These are phyloP conservation scores for Picathartes gymnocephalus DNA, from an alignment of 2,113 vertebrate species.

Conservation along the genomic window DNA sequence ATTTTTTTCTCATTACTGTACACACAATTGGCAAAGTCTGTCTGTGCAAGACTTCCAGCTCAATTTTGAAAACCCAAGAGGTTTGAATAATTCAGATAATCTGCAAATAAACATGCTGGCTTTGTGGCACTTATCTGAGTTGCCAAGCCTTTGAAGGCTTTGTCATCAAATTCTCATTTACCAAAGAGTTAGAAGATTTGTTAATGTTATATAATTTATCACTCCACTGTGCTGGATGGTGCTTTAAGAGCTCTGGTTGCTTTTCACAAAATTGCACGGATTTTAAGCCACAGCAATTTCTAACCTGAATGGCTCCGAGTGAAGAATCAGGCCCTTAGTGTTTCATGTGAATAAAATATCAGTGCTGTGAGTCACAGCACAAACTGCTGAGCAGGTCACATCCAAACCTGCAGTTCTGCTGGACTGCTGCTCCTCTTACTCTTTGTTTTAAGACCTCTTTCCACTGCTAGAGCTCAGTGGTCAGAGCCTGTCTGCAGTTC, in stretches of 20 bases:
- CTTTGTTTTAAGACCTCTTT: not conserved
- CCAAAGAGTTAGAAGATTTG: constrained; percentile 24
- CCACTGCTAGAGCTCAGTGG: not conserved
- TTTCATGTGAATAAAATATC: not conserved
- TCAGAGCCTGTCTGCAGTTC: not conserved
- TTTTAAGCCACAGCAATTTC: constrained; percentile 10
- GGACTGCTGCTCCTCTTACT: not conserved
- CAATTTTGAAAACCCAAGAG: constrained; percentile 22
- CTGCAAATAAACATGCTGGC: constrained; percentile 18
- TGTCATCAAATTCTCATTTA: constrained; percentile 44
- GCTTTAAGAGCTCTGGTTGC: not conserved
- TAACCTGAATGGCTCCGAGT: not conserved
- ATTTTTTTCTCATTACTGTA: constrained; percentile 32
- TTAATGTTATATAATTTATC: constrained; percentile 44
- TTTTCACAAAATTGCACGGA: not conserved
- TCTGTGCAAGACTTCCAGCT: constrained; percentile 20
- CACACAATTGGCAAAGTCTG: not conserved
- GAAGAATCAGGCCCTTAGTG: not conserved
- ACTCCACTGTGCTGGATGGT: not conserved
- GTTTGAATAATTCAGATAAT: constrained; percentile 56
- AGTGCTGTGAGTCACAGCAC: not conserved
- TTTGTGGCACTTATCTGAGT: constrained; percentile 23
- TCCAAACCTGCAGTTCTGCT: not conserved
- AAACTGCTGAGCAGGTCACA: not conserved
- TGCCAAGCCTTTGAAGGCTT: constrained; percentile 26